Evolutionary conservation across 35 echinoderm and acorn worm species (phyloP).

Genomic region (Heliocidaris tuberculata): DNA sequence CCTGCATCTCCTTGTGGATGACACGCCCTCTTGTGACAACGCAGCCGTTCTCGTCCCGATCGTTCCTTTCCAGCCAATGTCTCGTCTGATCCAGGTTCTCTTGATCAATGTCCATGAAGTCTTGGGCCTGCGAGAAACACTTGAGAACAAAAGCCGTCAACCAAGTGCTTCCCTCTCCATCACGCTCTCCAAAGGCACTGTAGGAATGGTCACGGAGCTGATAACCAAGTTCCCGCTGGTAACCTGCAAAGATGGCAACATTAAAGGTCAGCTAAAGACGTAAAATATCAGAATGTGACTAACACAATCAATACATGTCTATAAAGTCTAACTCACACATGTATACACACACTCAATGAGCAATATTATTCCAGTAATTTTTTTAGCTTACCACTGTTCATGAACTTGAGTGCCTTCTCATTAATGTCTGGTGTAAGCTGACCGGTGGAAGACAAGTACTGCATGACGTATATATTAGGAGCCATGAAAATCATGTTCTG

Average conservation of each 20-base stretch:
- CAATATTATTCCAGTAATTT: too few relatives aligned
- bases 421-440: constrained; percentile 67
- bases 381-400: neutral
- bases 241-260: constrained; percentile 13
- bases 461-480: constrained; percentile 86
- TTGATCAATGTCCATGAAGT: constrained; percentile 62
- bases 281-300: too few relatives aligned
- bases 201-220: constrained; percentile 52
- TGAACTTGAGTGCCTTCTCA: constrained; percentile 47
- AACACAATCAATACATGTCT: too few relatives aligned
- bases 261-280: too few relatives aligned
- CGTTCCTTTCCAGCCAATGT: constrained; percentile 36
- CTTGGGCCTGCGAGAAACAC: constrained; percentile 56
- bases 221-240: constrained; percentile 65
- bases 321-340: too few relatives aligned
- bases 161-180: constrained; percentile 61
- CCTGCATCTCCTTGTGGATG: constrained; percentile 59
- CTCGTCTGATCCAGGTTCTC: constrained; percentile 38
- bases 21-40: constrained; percentile 50
- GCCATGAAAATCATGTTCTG: constrained; percentile 94
- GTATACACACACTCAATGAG: too few relatives aligned
- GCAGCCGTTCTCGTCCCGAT: constrained; percentile 37
- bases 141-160: constrained; percentile 65
- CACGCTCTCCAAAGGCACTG: constrained; percentile 58
- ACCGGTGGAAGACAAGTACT: constrained; percentile 72